Base-by-base conservation (phyloP, 1,140 invertebrate species). In the Oncopeltus fasciatus region DNA sequence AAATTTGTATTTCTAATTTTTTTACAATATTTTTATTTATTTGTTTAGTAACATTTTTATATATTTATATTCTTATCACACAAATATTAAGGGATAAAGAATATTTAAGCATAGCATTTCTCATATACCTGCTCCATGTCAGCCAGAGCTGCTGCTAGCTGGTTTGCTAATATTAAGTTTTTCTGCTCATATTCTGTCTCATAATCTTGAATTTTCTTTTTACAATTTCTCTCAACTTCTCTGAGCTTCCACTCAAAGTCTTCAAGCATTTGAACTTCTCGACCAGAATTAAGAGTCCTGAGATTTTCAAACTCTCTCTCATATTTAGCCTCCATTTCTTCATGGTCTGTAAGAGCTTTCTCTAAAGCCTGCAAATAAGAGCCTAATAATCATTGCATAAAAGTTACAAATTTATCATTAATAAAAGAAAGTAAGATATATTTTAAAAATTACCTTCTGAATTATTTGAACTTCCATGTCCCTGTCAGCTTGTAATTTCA, bases 191-290 rank as follows among this genome's bases (percentile, higher is more conserved):
- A 73, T 66, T 80, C 78, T 56, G 79, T 76, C 65, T 76, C 78
- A 67, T 65, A 26, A 14, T 81, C 79, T 57, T 80, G 77, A 16
- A 82, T 65, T 66, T 79, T 78, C 66, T 78, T 77, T 68, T 84
- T 84, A 67, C 80, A 82, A 18, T 72, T 73, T 60, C 78, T 74
- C 69, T 83, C 78, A 63, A 83, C 81, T 70, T 84, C 80, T 46
- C 81, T 70, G 31, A 85, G 68, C 69, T 84, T 83, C 81, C 82
- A 84, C 72, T 85, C 83, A 65, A 83, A 84, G 69, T 85, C 83
- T 58, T 82, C 79, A 68, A 84, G 72, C 20, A 84, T 70, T 65
- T 80, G 76, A 60, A 82, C 80, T 69, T 84, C 82, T 61, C 81
- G 75, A 21, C 79, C 72, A 64, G 74, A 73, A 67, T 75, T 78